Conservation (phyloP, 2,888 invertebrate species). For the Abrostola tripartita region DNA sequence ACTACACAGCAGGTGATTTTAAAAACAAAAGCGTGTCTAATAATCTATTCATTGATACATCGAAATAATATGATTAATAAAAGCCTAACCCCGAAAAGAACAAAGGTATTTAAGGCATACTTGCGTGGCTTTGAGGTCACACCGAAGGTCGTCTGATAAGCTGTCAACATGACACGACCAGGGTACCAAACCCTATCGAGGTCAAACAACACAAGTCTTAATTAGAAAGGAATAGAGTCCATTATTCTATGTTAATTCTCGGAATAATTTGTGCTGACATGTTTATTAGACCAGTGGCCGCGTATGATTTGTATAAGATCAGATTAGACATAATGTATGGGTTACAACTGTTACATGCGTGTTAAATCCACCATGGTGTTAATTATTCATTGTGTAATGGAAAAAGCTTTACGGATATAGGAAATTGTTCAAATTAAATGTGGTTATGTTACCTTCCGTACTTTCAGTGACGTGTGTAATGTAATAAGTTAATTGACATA, state of each 20-base stretch:
- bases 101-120: slow-evolving; percentile 51
- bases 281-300: slow-evolving; percentile 47
- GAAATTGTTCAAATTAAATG: slow-evolving; percentile 40
- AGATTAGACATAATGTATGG: slow-evolving; percentile 53
- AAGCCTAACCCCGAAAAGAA: slow-evolving; percentile 45
- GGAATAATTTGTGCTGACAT: slow-evolving; percentile 43
- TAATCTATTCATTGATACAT: slow-evolving; percentile 10
- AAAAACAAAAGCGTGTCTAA: background rate
- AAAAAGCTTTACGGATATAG: slow-evolving; percentile 40
- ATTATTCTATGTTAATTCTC: slow-evolving; percentile 11
- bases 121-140: slow-evolving; percentile 58
- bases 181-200: slow-evolving; percentile 53
- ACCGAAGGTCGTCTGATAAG: slow-evolving; percentile 65
- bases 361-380: slow-evolving; percentile 20
- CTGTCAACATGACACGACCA: slow-evolving; percentile 64
- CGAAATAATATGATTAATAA: slow-evolving; percentile 30
- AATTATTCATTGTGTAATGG: slow-evolving; percentile 26
- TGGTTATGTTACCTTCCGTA: slow-evolving; percentile 33
- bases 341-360: slow-evolving; percentile 29
- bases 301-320: slow-evolving; percentile 46
- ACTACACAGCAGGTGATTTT: background rate
- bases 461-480: slow-evolving; percentile 18
- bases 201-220: slow-evolving; percentile 44
- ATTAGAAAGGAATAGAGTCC: slow-evolving; percentile 23
- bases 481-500: slow-evolving; percentile 6